Evolutionary conservation across 2,113 vertebrate species (phyloP).

Genomic region (Collichthys lucidus): DNA sequence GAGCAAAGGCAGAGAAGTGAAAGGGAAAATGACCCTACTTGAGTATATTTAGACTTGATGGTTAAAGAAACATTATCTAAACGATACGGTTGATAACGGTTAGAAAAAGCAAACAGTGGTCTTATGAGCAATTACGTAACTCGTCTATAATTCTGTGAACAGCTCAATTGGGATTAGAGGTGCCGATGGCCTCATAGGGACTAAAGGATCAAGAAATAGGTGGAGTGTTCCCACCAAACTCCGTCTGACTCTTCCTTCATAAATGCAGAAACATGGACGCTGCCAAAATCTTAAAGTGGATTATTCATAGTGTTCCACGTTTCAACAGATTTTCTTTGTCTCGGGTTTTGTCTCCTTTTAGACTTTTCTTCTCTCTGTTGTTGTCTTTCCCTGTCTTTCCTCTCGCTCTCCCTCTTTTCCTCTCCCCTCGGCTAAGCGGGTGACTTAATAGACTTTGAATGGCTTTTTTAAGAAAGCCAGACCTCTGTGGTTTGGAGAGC

Average conservation of each 20-base stretch:
- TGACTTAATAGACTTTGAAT: conserved; percentile 37
- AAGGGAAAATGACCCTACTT: conserved; percentile 58
- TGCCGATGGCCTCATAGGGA: conserved; percentile 6
- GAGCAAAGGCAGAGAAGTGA: conserved; percentile 32
- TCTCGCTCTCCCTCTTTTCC: not conserved
- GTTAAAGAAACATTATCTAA: conserved; percentile 67
- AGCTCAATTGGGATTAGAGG: conserved; percentile 39
- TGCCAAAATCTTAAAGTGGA: not conserved
- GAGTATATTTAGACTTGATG: conserved; percentile 57
- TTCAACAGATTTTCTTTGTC: not conserved
- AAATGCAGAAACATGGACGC: not conserved
- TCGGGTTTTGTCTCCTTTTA: conserved; percentile 7
- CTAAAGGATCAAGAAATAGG: conserved; percentile 33
- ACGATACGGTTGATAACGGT: conserved; percentile 45
- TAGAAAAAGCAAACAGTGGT: conserved; percentile 48
- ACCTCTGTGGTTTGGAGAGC: conserved; percentile 48
- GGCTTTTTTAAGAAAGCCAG: conserved; percentile 37
- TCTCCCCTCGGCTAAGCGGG: conserved; percentile 9
- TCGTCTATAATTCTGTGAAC: conserved; percentile 29
- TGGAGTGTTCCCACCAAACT: conserved; percentile 24
- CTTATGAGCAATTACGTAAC: conserved; percentile 47
- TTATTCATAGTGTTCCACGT: not conserved
- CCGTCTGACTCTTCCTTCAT: not conserved
- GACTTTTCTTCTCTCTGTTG: not conserved
- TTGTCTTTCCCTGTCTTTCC: not conserved